Evolutionary conservation across 2,113 vertebrate species (phyloP), one percentile per base, ranked within the genome.

Genomic region (Platichthys stellatus): DNA sequence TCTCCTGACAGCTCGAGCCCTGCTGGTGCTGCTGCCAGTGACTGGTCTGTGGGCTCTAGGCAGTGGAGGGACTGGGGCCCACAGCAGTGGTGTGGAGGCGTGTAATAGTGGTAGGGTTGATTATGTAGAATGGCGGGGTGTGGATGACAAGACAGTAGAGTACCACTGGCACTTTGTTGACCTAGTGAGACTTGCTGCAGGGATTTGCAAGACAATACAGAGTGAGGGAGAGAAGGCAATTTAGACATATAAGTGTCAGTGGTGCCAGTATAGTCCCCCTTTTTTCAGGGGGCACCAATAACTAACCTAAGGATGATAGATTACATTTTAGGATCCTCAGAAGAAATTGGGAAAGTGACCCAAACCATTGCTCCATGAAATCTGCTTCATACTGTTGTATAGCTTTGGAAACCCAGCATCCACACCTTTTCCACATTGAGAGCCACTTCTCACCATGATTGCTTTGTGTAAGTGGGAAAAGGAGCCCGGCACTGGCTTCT

Each of bases 1-100:
- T 59, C 26, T 38, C 11, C 35, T 68, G 80, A 82, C 74, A 69
- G 70, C 54, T 54, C 45, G 0, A 17, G 10, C n/a, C 45, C 43
- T 35, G 3, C 63, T 63, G 72, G 28, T 47, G 63, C 58, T 60
- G 69, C 69, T 69, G 69, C 43, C 53, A 57, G 57, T 12, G 49
- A 72, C 57, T 64, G 64, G 2, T 60, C 43, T 18, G 3, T 35
- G 53, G 15, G 21, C 31, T 63, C 28, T 12, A 58, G 69, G 21
- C 24, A 53, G 18, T 18, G 54, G 28, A 21, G n/a, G 26, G n/a
- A 35, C 24, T 24, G 40, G 20, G 23, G 38, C 43, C 21, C 47
- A 10, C 15, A 38, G 9, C 57, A 18, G 12, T 57, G 64, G 15
- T 64, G 49, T 74, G 49, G 47, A 56, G 77, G 63, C 26, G 12